phyloP scores from a whole-genome alignment of 2,888 invertebrate species.

The Lepidochrysops patricia region DNA sequence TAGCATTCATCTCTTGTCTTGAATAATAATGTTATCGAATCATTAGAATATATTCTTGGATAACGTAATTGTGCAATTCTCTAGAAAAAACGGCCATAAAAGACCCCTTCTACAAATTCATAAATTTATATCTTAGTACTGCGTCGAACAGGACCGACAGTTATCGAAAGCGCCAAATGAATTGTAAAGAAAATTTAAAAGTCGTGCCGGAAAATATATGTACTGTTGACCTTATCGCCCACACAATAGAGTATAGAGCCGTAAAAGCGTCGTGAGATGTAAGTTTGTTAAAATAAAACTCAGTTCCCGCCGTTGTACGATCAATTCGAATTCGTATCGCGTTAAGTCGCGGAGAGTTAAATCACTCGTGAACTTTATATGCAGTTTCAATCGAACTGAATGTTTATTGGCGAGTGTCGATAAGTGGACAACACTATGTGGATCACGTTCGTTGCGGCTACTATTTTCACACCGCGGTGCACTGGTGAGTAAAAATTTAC shows the following conservation, averaged over 20 bases:
- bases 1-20: background rate
- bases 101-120: conserved; percentile 53
- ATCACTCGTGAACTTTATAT: conserved; percentile 57
- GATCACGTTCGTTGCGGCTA: conserved; percentile 50
- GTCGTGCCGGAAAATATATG: background rate
- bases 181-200: conserved; percentile 36
- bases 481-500: conserved; percentile 32
- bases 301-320: conserved; percentile 51
- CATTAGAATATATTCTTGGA: conserved; percentile 21
- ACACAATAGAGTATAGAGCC: conserved; percentile 11
- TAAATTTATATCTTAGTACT: conserved; percentile 49
- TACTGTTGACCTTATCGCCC: conserved; percentile 7
- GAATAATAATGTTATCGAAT: background rate
- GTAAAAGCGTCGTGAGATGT: conserved; percentile 20
- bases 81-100: conserved; percentile 46
- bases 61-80: conserved; percentile 42
- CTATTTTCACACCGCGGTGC: conserved; percentile 44
- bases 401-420: conserved; percentile 54
- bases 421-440: conserved; percentile 44
- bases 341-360: conserved; percentile 56
- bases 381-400: conserved; percentile 52
- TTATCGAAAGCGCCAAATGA: conserved; percentile 56
- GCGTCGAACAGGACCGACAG: conserved; percentile 48
- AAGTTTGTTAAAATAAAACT: conserved; percentile 44
- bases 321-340: conserved; percentile 54